Conservation (phyloP, 2,113 vertebrate species). For the Psittacula cyanocephala region DNA sequence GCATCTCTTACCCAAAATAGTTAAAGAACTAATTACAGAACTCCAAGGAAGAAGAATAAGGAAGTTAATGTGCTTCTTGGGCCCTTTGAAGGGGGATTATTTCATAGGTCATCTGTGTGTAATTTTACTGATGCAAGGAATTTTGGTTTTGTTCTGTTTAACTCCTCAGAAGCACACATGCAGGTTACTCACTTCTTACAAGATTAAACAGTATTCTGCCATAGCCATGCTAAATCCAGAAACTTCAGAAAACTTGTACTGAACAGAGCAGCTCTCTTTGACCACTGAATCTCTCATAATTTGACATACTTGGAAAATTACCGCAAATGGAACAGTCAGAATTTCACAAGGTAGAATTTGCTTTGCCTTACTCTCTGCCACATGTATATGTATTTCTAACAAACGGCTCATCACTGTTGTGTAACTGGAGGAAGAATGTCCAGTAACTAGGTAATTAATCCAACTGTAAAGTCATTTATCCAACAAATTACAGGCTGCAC, state of each 20-base stretch:
- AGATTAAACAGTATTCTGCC: not conserved
- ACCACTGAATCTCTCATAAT: not conserved
- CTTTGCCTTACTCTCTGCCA: not conserved
- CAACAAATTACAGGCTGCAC: not conserved
- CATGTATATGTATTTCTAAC: not conserved
- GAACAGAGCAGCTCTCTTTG: not conserved
- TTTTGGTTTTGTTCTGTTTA: not conserved
- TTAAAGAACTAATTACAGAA: not conserved
- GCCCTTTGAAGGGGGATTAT: not conserved
- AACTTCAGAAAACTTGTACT: not conserved
- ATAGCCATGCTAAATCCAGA: not conserved
- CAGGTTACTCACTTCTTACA: not conserved
- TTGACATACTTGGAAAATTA: not conserved
- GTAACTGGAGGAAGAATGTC: not conserved
- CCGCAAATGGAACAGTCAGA: not conserved
- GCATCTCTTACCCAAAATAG: not conserved
- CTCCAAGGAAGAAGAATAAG: not conserved
- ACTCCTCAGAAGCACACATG: not conserved
- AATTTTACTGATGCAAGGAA: not conserved
- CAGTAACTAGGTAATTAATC: constrained; percentile 9
- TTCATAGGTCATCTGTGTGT: not conserved
- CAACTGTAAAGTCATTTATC: not conserved
- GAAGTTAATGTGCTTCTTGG: not conserved
- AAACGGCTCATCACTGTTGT: not conserved
- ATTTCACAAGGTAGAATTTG: not conserved